Base-by-base conservation (phyloP, 2,113 vertebrate genomes). In the Eublepharis macularius region DNA sequence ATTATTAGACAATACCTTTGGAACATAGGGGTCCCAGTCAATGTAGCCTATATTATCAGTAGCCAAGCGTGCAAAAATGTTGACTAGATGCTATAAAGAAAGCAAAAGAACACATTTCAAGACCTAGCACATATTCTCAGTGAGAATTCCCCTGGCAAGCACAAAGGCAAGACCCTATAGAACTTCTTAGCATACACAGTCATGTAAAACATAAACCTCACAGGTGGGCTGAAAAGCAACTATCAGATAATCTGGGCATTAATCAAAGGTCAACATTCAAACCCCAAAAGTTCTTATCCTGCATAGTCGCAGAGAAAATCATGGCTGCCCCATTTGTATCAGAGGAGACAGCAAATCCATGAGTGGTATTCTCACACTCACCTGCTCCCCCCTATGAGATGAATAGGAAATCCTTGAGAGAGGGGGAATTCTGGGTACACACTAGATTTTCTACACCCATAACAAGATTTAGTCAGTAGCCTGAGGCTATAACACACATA, bases 1-100 rank as follows among this genome's bases (percentile, higher is more conserved):
- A 79, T 54, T 21, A 13, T 41, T 32, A 72, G 84, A 32, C 63
- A 84, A 93, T 96, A 99, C 99, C 98, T 99, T 99, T 76, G 98
- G 98, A 92, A 99, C 98, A 92, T 98, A 98, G 0, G 98, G 98
- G 95, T 99, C 98, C 99, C 99, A 99, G 82, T 99, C 97, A 89
- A 99, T 97, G 96, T 99, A 99, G 85, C 99, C 99, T 29, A 99
- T 99, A 96, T 98, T 99, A 95, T 99, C 98, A 85, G 97, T 98
- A 85, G 98, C 98, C 96, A 99, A 94, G 75, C 98, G 98, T 86
- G 99, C 97, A 95, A 99, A 99, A 66, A 99, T 97, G 93, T 98
- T 99, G 89, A 99, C 98, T 70, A 99, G 94, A 95, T 98, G 97
- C 99, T 99, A 92, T 88, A 88, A 8, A 91, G 9, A 80, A 32